Evolutionary conservation across 1,140 invertebrate species (phyloP).

Genomic region (Drosophila tsacasi): DNA sequence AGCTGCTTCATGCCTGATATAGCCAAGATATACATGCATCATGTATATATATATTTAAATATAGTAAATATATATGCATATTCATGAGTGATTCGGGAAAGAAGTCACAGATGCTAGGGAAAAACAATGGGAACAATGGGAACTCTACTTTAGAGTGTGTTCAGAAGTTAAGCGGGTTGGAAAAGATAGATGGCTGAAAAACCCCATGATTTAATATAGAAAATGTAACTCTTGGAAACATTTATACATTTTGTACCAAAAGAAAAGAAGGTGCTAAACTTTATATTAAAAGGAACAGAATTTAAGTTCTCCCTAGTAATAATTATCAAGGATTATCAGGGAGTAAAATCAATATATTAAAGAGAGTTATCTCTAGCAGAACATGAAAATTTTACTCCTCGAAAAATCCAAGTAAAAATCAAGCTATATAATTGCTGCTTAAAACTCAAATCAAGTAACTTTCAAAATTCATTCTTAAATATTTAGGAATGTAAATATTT

Average conservation of each 20-base stretch:
- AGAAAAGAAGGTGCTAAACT: too few relatives aligned
- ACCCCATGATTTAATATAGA: too few relatives aligned
- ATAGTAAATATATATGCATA: too few relatives aligned
- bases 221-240: too few relatives aligned
- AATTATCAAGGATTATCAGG: background rate
- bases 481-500: background rate
- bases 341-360: background rate
- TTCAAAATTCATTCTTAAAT: background rate
- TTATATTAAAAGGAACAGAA: background rate
- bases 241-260: too few relatives aligned
- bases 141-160: too few relatives aligned
- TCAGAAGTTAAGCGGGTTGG: too few relatives aligned
- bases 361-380: background rate
- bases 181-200: too few relatives aligned
- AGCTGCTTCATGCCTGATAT: slow-evolving; percentile 80
- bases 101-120: background rate
- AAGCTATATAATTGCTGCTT: background rate
- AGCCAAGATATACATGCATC: slow-evolving; percentile 8
- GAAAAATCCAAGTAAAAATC: background rate
- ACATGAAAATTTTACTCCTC: background rate
- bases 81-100: background rate
- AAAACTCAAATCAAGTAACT: background rate
- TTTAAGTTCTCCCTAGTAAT: too few relatives aligned
- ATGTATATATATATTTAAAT: slow-evolving; percentile 1
- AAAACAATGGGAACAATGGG: background rate